phyloP scores from a whole-genome alignment of 2,888 invertebrate genomes.

The Drosophila sordidula region DNA sequence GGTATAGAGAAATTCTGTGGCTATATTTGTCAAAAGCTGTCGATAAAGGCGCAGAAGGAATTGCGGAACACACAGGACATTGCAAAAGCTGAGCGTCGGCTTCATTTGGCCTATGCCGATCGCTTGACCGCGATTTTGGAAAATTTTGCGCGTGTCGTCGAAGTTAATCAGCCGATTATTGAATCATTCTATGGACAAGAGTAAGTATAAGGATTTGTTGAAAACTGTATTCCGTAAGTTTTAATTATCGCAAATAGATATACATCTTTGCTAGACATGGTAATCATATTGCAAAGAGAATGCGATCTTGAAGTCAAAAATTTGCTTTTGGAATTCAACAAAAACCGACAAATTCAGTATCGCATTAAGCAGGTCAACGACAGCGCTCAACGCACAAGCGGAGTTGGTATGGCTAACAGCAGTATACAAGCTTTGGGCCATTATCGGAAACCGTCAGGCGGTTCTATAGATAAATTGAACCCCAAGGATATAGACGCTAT shows the following conservation, averaged over 20 bases:
- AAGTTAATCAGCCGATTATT: slow-evolving; percentile 94
- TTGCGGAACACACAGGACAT: slow-evolving; percentile 89
- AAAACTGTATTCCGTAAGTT: background rate
- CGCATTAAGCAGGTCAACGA: slow-evolving; percentile 89
- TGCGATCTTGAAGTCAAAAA: slow-evolving; percentile 89
- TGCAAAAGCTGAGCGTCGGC: slow-evolving; percentile 89
- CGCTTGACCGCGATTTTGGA: slow-evolving; percentile 94
- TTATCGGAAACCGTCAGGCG: slow-evolving; percentile 83
- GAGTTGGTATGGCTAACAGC: slow-evolving; percentile 30
- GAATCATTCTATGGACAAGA: slow-evolving; percentile 92
- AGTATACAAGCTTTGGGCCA: slow-evolving; percentile 78
- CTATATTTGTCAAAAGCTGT: slow-evolving; percentile 92
- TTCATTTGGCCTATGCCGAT: slow-evolving; percentile 93
- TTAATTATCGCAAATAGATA: slow-evolving; percentile 30
- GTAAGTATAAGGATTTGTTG: slow-evolving; percentile 35
- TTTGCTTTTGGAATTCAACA: slow-evolving; percentile 90
- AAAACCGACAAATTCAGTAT: slow-evolving; percentile 88
- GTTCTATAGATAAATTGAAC: slow-evolving; percentile 88
- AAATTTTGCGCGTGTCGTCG: slow-evolving; percentile 92
- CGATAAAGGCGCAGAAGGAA: slow-evolving; percentile 90
- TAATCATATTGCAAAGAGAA: slow-evolving; percentile 90
- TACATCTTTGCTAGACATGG: slow-evolving; percentile 90
- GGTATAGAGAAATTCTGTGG: slow-evolving; percentile 95
- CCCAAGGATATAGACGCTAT: slow-evolving; percentile 94
- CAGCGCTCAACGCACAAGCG: slow-evolving; percentile 85